Base-by-base conservation (phyloP, 2,113 vertebrate species). In the Aramus guarauna region DNA sequence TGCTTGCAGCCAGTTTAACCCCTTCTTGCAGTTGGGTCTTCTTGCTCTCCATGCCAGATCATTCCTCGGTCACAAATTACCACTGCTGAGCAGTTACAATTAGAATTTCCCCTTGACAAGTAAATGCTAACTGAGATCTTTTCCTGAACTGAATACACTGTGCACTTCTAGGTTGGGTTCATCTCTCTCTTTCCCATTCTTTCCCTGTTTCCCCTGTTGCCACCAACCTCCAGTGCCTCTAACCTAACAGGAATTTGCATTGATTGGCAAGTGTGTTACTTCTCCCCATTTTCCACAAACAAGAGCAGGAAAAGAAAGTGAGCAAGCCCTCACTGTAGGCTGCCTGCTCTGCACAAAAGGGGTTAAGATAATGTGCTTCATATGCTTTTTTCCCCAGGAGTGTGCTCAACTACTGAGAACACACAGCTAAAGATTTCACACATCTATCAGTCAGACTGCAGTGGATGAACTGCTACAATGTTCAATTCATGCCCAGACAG, bases 341-440 rank as follows among this genome's bases (percentile, higher is more conserved):
- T 88, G 34, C 39, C 45, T 64, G n/a, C 68, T 69, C 12, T 58
- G 68, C 68, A 84, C 56, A 66, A 73, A 92, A 92, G 17, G 81
- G 68, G 86, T 94, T 96, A 95, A 95, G 48, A 60, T 83, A 53
- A 76, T 63, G 45, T 39, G 48, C 60, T 90, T 90, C 26, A 6
- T 78, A 50, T 5, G 56, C 15, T 74, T 82, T 79, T 94, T 77
- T 50, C 23, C 90, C 88, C 93, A 92, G 52, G 91, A 94, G 90
- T 14, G 50, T 91, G 32, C 87, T 96, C 79, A 93, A 96, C 69
- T n/a, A 92, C 55, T 81, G 91, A 96, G 88, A 96, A 94, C 79
- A 88, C 72, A 68, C 47, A 67, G 37, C 80, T 85, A 96, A 90
- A 81, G 71, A 82, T 73, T 92, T 95, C 90, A 95, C 93, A 85